phyloP scores from a whole-genome alignment of 2,797 vertebrate genomes.

The Sciurus vulgaris region DNA sequence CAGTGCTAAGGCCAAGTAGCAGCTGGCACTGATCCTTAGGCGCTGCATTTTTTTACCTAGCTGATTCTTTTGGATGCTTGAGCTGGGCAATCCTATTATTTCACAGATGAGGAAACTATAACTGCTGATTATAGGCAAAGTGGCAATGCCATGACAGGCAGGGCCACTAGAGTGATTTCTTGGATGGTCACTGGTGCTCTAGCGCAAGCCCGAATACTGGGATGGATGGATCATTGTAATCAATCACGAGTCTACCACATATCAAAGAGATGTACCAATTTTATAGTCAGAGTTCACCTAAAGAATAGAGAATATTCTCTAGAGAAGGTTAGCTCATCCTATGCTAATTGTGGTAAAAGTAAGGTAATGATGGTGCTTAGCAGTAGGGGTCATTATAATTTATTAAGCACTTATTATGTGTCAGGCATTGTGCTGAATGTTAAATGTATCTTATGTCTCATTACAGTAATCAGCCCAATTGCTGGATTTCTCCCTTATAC shows the following conservation, averaged over 20 bases:
- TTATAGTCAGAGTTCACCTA: conserved; percentile 42
- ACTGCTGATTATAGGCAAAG: not conserved
- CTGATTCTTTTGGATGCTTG: not conserved
- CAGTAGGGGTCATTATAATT: not conserved
- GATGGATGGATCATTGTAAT: conserved; percentile 3
- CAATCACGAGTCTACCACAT: not conserved
- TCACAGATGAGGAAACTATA: conserved; percentile 33
- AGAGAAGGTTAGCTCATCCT: conserved; percentile 14
- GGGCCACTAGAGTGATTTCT: not conserved
- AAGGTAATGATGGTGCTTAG: conserved; percentile 28
- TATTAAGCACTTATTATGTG: conserved; percentile 60
- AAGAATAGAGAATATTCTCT: conserved; percentile 47
- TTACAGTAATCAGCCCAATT: conserved; percentile 37
- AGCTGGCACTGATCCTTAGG: not conserved
- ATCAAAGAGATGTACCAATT: not conserved
- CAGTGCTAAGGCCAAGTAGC: not conserved
- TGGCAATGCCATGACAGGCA: not conserved
- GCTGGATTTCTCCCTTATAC: conserved; percentile 11
- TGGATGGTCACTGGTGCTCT: not conserved
- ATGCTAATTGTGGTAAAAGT: conserved; percentile 50
- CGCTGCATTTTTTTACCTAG: not conserved
- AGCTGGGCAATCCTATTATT: not conserved
- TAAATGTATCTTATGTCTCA: conserved; percentile 52
- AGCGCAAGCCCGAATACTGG: not conserved
- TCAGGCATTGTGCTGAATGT: conserved; percentile 11